Conservation (phyloP, 2,113 vertebrate species). For the Sardina pilchardus region DNA sequence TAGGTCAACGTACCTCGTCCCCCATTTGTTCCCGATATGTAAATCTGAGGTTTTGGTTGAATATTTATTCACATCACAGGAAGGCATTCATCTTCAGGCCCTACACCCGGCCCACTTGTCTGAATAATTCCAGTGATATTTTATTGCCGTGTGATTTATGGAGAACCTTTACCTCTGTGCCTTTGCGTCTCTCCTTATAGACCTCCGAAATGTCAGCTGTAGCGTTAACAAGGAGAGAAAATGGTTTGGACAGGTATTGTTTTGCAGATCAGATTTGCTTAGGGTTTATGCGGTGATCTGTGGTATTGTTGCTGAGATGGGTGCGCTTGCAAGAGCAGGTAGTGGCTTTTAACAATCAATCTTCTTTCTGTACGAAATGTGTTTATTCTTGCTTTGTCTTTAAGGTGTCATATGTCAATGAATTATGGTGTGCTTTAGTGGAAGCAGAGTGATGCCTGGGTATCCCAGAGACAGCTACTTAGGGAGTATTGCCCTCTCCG, state of each 20-base stretch:
- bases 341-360: background rate
- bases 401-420: background rate
- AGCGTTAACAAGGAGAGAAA: background rate
- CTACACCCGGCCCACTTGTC: background rate
- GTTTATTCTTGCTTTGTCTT: background rate
- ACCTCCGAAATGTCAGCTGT: background rate
- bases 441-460: background rate
- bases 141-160: background rate
- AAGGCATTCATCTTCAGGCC: background rate
- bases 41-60: background rate
- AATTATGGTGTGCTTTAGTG: background rate
- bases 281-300: background rate
- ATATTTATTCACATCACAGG: background rate
- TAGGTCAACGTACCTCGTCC: background rate
- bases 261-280: background rate
- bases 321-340: background rate
- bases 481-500: background rate
- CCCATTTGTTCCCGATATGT: background rate
- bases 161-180: background rate
- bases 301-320: background rate
- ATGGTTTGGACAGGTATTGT: background rate
- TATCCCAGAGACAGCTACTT: background rate
- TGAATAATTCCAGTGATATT: background rate
- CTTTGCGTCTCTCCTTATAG: background rate
- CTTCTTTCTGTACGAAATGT: background rate